Conservation (phyloP, 2,797 vertebrate genomes). For the Astyanax mexicanus region DNA sequence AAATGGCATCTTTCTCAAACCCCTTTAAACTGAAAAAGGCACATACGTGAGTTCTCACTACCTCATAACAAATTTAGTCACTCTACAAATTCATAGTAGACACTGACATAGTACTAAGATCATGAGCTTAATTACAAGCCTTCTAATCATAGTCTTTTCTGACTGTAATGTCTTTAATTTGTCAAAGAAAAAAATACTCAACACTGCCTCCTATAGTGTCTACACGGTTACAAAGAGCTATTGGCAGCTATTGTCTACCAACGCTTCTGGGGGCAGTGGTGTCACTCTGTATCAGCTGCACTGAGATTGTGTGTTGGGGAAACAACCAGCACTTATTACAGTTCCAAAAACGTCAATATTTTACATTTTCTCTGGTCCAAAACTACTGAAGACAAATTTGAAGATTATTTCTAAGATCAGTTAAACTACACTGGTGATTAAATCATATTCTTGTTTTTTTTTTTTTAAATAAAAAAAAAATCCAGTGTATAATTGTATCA, state of each 20-base stretch:
- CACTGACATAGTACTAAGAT: too few species aligned
- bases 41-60: too few species aligned
- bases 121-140: too few species aligned
- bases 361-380: not conserved
- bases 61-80: too few species aligned
- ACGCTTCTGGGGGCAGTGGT: not conserved
- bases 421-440: too few species aligned
- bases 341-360: not conserved
- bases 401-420: too few species aligned
- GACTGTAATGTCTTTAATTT: not conserved
- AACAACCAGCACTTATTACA: not conserved
- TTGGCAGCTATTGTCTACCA: not conserved
- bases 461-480: too few species aligned
- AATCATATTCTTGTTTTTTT: too few species aligned
- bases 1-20: not conserved
- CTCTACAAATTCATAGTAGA: too few species aligned
- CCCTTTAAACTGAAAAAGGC: too few species aligned
- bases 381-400: too few species aligned
- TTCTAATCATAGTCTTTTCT: not conserved
- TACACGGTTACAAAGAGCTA: not conserved
- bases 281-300: not conserved
- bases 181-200: not conserved
- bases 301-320: not conserved
- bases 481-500: too few species aligned
- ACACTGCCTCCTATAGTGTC: constrained; percentile 4